Percentiles rank a stretch among this genome's conserved stretches.
Conservation (phyloP, 1,140 invertebrate genomes). For the Drosophila mojavensis region DNA sequence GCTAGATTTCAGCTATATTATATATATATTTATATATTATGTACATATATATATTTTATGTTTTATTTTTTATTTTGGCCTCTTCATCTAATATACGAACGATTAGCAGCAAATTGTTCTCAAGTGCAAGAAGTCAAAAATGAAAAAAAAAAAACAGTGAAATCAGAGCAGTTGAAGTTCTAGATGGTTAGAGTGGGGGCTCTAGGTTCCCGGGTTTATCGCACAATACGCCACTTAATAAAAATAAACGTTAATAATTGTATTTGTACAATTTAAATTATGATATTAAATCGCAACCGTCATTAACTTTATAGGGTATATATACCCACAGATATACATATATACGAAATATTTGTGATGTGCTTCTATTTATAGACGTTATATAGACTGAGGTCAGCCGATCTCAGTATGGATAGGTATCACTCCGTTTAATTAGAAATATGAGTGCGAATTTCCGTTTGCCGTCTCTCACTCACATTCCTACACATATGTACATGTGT, state of each 20-base stretch:
- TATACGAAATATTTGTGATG: no score
- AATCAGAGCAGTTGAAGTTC: neutral
- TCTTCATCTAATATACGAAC: slow-evolving; percentile 62
- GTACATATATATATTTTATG: neutral
- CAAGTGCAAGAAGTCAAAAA: slow-evolving; percentile 26
- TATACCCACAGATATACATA: neutral
- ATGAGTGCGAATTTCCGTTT: slow-evolving; percentile 68
- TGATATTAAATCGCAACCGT: slow-evolving; percentile 51
- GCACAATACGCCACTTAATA: slow-evolving; percentile 72
- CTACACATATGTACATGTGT: no score
- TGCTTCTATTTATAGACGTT: neutral
- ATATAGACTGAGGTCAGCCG: slow-evolving; percentile 39
- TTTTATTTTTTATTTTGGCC: neutral
- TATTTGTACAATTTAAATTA: slow-evolving; percentile 81
- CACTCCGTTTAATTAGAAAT: slow-evolving; percentile 31
- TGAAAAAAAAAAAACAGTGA: slow-evolving; percentile 13
- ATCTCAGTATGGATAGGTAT: slow-evolving; percentile 52
- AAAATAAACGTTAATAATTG: slow-evolving; percentile 76
- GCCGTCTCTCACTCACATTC: neutral
- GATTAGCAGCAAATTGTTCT: slow-evolving; percentile 57
- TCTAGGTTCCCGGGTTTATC: slow-evolving; percentile 52
- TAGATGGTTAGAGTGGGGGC: neutral
- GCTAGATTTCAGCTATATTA: neutral
- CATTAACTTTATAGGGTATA: slow-evolving; percentile 33
- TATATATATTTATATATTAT: neutral